Base-by-base conservation (phyloP, 2,113 vertebrate species). In the Romanogobio albipinnatus region DNA sequence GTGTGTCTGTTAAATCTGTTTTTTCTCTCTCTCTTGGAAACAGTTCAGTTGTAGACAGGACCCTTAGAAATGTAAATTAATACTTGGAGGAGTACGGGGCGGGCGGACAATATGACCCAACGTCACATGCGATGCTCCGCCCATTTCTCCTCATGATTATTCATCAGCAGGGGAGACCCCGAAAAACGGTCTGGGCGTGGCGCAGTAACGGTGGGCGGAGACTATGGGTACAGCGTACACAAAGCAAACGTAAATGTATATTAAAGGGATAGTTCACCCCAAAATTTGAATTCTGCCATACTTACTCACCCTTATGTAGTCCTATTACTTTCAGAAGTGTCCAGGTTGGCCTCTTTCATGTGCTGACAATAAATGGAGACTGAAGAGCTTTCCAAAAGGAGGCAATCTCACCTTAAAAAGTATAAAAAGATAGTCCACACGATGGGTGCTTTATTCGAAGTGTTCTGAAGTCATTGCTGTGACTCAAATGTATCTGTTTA, bases 41-140 rank as follows among this genome's bases (percentile, higher is more conserved):
- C 85, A 90, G 92, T 91, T 90, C 82, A 85, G 64, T 86, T 53
- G 90, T 89, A 84, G 84, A 66, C 9, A 73, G 91, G 90, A 92
- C 91, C 90, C 91, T 92, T 90, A 91, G 88, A 93, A 94, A 93
- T 93, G 91, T 93, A 93, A 93, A 95, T 93, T 86, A 87, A 84
- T 86, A 88, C 78, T 85, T 84, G 85, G 77, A 90, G 85, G 77
- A 90, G 91, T 91, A 91, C 90, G 90, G 90, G 90, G 1, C 43
- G n/a, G 24, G 0, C 71, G 93, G 89, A 91, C 56, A 15, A 73
- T 24, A 61, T 77, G 78, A 84, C 73, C 71, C 43, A 81, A 81
- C 43, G 79, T 85, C 86, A 90, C 68, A 75, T 4, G 39, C 14
- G 29, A 86, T 47, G 81, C 90, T 82, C 90, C 88, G 61, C 88